Evolutionary conservation across 2,113 vertebrate species (phyloP).

Genomic region (Pteruthius melanotis): DNA sequence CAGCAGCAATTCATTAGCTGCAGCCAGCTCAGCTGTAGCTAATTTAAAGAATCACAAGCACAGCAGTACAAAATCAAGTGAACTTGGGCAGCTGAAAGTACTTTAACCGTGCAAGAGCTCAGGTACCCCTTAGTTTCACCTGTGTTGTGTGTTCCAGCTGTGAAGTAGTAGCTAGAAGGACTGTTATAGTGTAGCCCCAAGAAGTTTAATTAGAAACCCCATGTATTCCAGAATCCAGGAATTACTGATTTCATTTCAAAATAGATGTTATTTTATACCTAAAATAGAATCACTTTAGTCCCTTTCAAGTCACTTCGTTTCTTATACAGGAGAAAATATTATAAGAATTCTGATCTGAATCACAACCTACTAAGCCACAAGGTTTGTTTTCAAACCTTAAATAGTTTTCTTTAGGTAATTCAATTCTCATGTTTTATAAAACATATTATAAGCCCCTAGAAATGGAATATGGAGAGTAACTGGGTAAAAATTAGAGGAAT

Average conservation of each 20-base stretch:
- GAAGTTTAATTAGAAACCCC: background rate
- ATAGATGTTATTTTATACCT: background rate
- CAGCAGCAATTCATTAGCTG: background rate
- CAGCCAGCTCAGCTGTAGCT: constrained; percentile 38
- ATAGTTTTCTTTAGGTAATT: background rate
- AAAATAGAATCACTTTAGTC: background rate
- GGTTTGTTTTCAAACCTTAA: background rate
- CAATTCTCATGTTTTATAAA: background rate
- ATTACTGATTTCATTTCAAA: background rate
- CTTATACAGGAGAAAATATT: background rate
- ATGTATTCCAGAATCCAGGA: background rate
- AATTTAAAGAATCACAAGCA: constrained; percentile 41
- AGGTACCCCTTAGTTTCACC: background rate
- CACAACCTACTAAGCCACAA: background rate
- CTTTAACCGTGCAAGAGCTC: background rate
- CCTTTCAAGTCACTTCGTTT: background rate
- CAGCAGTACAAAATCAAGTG: constrained; percentile 24
- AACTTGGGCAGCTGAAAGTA: background rate
- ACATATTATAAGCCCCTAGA: background rate
- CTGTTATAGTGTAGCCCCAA: background rate
- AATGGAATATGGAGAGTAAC: background rate
- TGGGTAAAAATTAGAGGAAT: background rate
- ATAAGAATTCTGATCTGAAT: background rate
- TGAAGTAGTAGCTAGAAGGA: background rate
- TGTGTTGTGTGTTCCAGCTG: background rate